Percentiles rank a stretch among this genome's conserved stretches.
These are phyloP conservation scores for Drosophila monieri DNA, from an alignment of 2,888 invertebrate species.

Conservation along the genomic window DNA sequence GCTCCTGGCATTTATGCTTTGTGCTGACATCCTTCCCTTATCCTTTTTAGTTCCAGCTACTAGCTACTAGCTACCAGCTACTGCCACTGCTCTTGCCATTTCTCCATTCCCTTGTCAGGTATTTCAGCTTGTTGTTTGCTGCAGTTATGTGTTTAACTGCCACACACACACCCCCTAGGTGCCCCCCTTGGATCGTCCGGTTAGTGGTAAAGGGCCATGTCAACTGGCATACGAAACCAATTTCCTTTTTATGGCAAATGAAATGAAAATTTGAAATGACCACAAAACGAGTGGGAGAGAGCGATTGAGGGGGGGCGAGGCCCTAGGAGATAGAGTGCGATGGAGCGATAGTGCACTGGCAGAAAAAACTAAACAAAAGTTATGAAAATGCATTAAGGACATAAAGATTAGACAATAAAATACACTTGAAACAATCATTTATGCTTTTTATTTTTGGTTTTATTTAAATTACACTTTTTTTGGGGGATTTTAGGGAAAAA, in stretches of 20 bases:
- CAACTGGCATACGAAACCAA: slow-evolving; percentile 75
- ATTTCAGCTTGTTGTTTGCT: slow-evolving; percentile 38
- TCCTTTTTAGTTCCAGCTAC: not conserved
- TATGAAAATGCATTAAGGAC: not conserved
- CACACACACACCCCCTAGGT: slow-evolving; percentile 19
- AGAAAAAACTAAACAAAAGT: slow-evolving; percentile 16
- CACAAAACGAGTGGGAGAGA: slow-evolving; percentile 59
- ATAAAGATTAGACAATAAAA: too few species aligned
- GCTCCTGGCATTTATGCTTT: slow-evolving; percentile 27
- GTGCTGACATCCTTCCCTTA: slow-evolving; percentile 1
- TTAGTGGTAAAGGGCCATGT: slow-evolving; percentile 40
- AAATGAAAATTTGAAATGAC: slow-evolving; percentile 80
- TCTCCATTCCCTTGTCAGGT: slow-evolving; percentile 32
- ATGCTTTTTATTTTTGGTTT: too few species aligned
- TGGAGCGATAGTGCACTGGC: slow-evolving; percentile 3
- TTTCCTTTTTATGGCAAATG: slow-evolving; percentile 80
- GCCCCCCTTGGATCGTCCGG: slow-evolving; percentile 5
- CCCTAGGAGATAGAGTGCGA: slow-evolving; percentile 1
- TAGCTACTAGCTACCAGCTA: not conserved
- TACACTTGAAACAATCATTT: too few species aligned
- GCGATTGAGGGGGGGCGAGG: slow-evolving; percentile 6
- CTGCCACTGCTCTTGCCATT: not conserved
- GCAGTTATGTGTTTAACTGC: slow-evolving; percentile 38
- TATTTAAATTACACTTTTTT: too few species aligned
- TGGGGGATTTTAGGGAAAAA: too few species aligned